Evolutionary conservation across 2,113 vertebrate genomes (phyloP).

Genomic region (Danio rerio): GRCz12tu NC_133180.1:44723501-44724000

Average conservation of each 20-base stretch:
- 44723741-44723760: too few species aligned
- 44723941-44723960: neutral
- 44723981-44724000: neutral
- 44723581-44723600: neutral
- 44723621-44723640: neutral
- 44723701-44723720: too few species aligned
- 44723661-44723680: neutral
- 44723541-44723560: slow-evolving; percentile 23
- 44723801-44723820: too few species aligned
- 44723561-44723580: slow-evolving; percentile 7
- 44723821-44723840: too few species aligned
- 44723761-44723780: too few species aligned
- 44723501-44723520: slow-evolving; percentile 38
- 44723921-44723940: neutral
- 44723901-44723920: neutral
- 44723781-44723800: too few species aligned
- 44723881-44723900: too few species aligned
- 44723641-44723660: neutral
- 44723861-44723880: too few species aligned
- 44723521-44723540: slow-evolving; percentile 46
- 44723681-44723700: too few species aligned
- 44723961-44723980: neutral
- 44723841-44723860: too few species aligned
- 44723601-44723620: neutral
- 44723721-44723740: too few species aligned